Evolutionary conservation across 2,113 vertebrate species (phyloP), one percentile per base, ranked within the genome.

Genomic region (Potamarius usumacintae): DNA sequence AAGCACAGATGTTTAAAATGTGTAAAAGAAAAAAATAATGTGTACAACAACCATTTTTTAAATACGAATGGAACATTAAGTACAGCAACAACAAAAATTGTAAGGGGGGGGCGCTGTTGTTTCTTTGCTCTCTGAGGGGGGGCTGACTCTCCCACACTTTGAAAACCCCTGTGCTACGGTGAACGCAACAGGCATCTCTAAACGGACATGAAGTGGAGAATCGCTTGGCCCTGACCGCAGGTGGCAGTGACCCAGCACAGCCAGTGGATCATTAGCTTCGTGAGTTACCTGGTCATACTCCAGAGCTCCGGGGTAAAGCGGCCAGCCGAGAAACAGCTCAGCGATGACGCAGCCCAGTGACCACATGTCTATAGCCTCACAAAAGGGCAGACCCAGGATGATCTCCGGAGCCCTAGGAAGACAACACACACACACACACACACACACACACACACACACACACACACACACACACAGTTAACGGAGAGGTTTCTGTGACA

Each of bases 351-450:
- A 99, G 91, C 98, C 98, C 94, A 99, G 92, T 4, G 98, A 99
- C 98, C 98, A 99, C 97, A 99, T 98, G 95, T 99, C 98, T 94
- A 99, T 99, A 95, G 98, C 98, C 96, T 99, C 98, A 93, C 96
- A 97, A 96, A 98, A 99, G 48, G 97, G 97, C 95, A 99, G 96
- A 90, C 98, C 98, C 96, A 99, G 95, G 96, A 99, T 99, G 94
- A 99, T 99, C 95, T 99, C 98, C 82, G 98, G 98, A 94, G 98
- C 97, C 95, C 98, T 99, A 93, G 65, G 93, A 95, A 93, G 91
- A 69, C 74, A 91, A 78, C 77, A 76, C 25, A 4, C 18, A 42
- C 67, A 82, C 60, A 74, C 22, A 27, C 50, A 53, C 27, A 74
- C 11, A n/a, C 25, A 4, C 18, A 42, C 67, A 82, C 60, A 74